A percentile compares a stretch with the other conserved stretches of the same genome.
Conservation (phyloP, 1,140 invertebrate genomes). For the Anthonomus grandis region DNA sequence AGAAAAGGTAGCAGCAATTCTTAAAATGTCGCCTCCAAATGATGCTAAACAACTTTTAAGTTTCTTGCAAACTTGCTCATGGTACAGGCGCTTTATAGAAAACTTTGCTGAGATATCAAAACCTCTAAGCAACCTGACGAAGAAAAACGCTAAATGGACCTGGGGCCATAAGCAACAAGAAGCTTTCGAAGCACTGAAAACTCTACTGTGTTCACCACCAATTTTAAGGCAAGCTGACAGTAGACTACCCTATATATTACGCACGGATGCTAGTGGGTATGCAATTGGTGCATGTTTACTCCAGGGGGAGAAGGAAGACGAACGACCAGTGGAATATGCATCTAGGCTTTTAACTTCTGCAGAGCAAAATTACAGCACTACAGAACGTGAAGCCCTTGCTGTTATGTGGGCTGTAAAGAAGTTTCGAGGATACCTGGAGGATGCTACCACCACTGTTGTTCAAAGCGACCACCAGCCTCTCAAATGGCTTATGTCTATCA, state of each 20-base stretch:
- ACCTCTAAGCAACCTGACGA: slow-evolving; percentile 29
- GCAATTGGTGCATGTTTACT: slow-evolving; percentile 45
- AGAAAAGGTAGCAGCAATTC: slow-evolving; percentile 32
- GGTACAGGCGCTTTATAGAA: slow-evolving; percentile 37
- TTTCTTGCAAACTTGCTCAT: slow-evolving; percentile 35
- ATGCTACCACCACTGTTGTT: slow-evolving; percentile 40
- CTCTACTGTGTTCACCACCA: slow-evolving; percentile 7
- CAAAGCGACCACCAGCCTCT: slow-evolving; percentile 54
- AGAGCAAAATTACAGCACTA: slow-evolving; percentile 47
- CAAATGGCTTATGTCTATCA: slow-evolving; percentile 50
- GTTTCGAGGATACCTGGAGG: slow-evolving; percentile 48
- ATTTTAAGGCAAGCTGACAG: slow-evolving; percentile 6
- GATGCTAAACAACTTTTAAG: slow-evolving; percentile 35
- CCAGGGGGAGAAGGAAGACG: slow-evolving; percentile 40
- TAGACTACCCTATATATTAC: slow-evolving; percentile 17
- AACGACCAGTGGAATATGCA: slow-evolving; percentile 46
- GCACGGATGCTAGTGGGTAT: slow-evolving; percentile 43
- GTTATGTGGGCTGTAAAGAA: slow-evolving; percentile 46
- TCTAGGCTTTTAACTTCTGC: slow-evolving; percentile 35
- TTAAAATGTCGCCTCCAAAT: slow-evolving; percentile 31
- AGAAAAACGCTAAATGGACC: slow-evolving; percentile 32
- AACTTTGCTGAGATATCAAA: slow-evolving; percentile 37
- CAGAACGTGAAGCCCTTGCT: slow-evolving; percentile 48
- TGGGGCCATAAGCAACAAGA: slow-evolving; percentile 41
- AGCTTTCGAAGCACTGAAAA: slow-evolving; percentile 35